Base-by-base conservation (phyloP, 2,888 invertebrate species). In the Torymus auratus region DNA sequence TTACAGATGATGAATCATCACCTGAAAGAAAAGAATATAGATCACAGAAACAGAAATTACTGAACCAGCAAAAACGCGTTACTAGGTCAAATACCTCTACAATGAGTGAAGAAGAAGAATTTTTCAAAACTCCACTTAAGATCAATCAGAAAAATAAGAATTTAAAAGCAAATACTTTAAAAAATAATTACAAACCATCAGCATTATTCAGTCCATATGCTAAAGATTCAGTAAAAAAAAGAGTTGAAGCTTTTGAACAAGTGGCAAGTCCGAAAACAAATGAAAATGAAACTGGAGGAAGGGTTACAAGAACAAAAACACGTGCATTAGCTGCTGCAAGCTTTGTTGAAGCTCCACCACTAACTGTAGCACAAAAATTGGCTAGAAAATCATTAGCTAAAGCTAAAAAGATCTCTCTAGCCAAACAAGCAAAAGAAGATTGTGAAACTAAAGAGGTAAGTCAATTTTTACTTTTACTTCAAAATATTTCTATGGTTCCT, bases 181-280 rank as follows among this genome's bases (percentile, higher is more conserved):
- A 86, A 85, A 88, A 65, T 78, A 83, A 15, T 84, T 91, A 83
- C 84, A 92, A 85, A 87, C 89, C 84, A 4, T 86, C 85, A 72
- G 89, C 90, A 20, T 85, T 92, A 15, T 92, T 91, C 82, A 94
- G 93, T 89, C 94, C 94, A 1, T 93, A 92, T 80, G 91, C 92
- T 7, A 92, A 93, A 81, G 94, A 93, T 83, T 90, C 93, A 0
- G 93, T 94, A 2, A 93, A 93, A 85, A 93, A 93, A 68, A 92
- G 93, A 83, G 93, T 94, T 0, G 93, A 93, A 81, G 93, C 93
- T 52, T 94, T 93, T 74, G 93, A 94, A 83, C 93, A 93, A 83
- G 88, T 92, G 83, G 82, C 83, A 81, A 88, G 87, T 84, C 89
- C 90, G 0, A 86, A 86, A 14, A 28, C 83, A 41, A 62, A 77